Conservation (phyloP, 2,797 vertebrate genomes). For the Chaetophractus vellerosus region DNA sequence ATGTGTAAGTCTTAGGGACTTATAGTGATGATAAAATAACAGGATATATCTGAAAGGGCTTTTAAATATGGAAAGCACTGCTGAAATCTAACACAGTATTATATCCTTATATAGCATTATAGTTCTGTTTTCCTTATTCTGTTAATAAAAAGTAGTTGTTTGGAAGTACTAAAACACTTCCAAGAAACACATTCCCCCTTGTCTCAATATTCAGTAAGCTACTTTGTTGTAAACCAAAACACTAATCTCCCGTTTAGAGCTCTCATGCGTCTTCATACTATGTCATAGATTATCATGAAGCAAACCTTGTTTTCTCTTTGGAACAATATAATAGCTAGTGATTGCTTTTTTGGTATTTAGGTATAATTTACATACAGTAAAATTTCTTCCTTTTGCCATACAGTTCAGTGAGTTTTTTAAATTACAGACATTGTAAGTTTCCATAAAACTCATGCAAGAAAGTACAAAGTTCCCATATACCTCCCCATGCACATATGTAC, state of each 20-base stretch:
- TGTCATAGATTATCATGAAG: not conserved
- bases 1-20: not conserved
- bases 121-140: not conserved
- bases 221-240: constrained; percentile 34
- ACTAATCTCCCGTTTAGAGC: not conserved
- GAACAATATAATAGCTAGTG: constrained; percentile 41
- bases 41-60: not conserved
- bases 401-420: constrained; percentile 48
- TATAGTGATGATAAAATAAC: not conserved
- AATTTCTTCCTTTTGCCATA: constrained; percentile 28
- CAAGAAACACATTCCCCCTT: not conserved
- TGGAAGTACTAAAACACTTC: not conserved
- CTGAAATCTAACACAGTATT: not conserved
- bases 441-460: too few relatives aligned
- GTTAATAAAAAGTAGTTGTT: constrained; percentile 23
- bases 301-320: constrained; percentile 23
- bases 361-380: constrained; percentile 53
- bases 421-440: too few relatives aligned
- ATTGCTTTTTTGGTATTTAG: constrained; percentile 44
- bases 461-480: too few relatives aligned
- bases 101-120: not conserved
- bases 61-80: not conserved
- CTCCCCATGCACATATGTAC: too few relatives aligned
- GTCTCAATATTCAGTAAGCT: not conserved
- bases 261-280: not conserved